A percentile compares a stretch with the other conserved stretches of the same genome.
phyloP scores from a whole-genome alignment of 2,888 invertebrate genomes.

The Epinotia nisella region DNA sequence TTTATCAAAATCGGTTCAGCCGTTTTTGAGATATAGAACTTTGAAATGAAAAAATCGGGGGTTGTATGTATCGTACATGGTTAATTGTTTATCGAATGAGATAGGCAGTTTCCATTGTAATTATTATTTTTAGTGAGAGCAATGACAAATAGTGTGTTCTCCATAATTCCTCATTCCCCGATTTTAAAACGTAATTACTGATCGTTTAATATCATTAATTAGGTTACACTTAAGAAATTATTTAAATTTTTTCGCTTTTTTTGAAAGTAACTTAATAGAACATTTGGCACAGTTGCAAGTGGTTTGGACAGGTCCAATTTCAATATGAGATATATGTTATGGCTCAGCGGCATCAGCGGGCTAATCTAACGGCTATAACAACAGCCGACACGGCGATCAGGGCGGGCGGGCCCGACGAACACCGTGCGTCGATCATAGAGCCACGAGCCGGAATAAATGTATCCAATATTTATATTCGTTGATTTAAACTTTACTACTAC shows the following conservation, averaged over 20 bases:
- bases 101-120: no score
- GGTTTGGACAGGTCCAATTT: conserved; percentile 20
- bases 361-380: conserved; percentile 40
- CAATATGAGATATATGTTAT: conserved; percentile 28
- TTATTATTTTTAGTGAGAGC: not conserved
- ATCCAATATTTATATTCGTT: not conserved
- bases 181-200: no score
- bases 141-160: no score
- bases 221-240: not conserved
- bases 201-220: not conserved
- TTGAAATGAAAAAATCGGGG: no score
- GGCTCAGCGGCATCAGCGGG: conserved; percentile 26
- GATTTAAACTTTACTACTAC: no score
- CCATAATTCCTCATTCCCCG: no score
- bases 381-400: conserved; percentile 30
- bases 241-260: not conserved
- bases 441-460: not conserved
- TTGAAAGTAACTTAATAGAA: not conserved
- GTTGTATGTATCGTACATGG: no score
- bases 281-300: conserved; percentile 7
- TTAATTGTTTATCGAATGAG: no score
- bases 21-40: no score
- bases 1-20: no score
- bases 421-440: conserved; percentile 9
- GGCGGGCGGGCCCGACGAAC: conserved; percentile 22